Conservation (phyloP, 2,888 invertebrate genomes). For the Incurvaria masculella region DNA sequence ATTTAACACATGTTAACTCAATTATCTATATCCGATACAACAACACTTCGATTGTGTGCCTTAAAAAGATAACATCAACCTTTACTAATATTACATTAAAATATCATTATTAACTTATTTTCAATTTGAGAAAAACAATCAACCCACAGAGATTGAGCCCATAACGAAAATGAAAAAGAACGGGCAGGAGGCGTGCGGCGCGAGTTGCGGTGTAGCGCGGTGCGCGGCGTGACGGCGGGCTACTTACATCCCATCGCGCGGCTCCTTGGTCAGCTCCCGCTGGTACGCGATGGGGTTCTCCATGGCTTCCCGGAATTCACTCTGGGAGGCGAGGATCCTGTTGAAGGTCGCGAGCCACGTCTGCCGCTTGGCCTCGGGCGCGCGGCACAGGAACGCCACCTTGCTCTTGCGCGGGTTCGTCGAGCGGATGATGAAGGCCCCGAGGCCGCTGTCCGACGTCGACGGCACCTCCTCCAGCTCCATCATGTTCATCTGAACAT, state of each 20-base stretch:
- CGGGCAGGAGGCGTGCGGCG: too few species aligned
- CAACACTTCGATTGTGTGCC: too few species aligned
- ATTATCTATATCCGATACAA: too few species aligned
- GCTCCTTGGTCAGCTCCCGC: slow-evolving; percentile 23
- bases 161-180: too few species aligned
- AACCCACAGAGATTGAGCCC: too few species aligned
- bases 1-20: too few species aligned
- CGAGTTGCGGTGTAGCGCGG: too few species aligned
- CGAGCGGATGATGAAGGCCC: slow-evolving; percentile 56
- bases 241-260: slow-evolving; percentile 22
- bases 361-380: slow-evolving; percentile 67
- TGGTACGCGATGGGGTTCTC: slow-evolving; percentile 81
- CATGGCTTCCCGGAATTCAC: slow-evolving; percentile 89
- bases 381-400: slow-evolving; percentile 76
- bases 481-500: slow-evolving; percentile 93
- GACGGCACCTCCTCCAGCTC: slow-evolving; percentile 60
- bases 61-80: too few species aligned
- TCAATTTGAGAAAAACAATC: too few species aligned
- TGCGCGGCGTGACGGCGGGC: neutral
- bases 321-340: slow-evolving; percentile 88
- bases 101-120: too few species aligned
- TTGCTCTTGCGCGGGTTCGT: slow-evolving; percentile 76
- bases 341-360: slow-evolving; percentile 85
- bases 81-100: too few species aligned
- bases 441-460: slow-evolving; percentile 20